These are phyloP conservation scores for Caenorhabditis briggsae DNA, from an alignment of 1,140 invertebrate species.

Conservation along the genomic window DNA sequence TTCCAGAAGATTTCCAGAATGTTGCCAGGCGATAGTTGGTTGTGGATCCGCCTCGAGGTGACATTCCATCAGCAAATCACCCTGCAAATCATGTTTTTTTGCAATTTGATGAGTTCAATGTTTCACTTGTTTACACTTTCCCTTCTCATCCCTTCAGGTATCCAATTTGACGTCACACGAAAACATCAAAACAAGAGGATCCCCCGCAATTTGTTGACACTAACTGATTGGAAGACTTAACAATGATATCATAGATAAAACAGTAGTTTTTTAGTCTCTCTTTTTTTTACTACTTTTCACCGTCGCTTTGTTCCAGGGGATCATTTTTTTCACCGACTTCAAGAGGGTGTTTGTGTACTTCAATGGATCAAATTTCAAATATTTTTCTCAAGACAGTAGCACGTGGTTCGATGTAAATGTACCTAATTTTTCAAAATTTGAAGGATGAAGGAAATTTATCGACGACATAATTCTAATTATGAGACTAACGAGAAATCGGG, in stretches of 20 bases:
- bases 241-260: neutral
- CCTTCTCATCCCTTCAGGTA: neutral
- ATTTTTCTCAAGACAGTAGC: slow-evolving; percentile 1
- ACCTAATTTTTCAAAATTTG: neutral
- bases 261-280: neutral
- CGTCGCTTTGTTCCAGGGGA: slow-evolving; percentile 36
- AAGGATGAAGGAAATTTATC: neutral
- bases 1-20: slow-evolving; percentile 81
- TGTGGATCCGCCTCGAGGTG: slow-evolving; percentile 78
- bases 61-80: slow-evolving; percentile 95
- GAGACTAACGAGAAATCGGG: no score
- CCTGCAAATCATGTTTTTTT: slow-evolving; percentile 76
- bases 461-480: no score
- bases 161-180: slow-evolving; percentile 20
- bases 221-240: neutral
- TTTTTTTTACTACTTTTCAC: slow-evolving; percentile 10
- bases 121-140: slow-evolving; percentile 18
- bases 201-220: slow-evolving; percentile 18
- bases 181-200: slow-evolving; percentile 10
- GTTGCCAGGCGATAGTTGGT: slow-evolving; percentile 79
- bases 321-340: slow-evolving; percentile 49
- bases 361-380: slow-evolving; percentile 40
- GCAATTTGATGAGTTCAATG: slow-evolving; percentile 40
- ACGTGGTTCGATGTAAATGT: slow-evolving; percentile 5
- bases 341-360: slow-evolving; percentile 54